Percentiles rank a stretch among this genome's conserved stretches.
These are phyloP conservation scores for Suillia variegata DNA, from an alignment of 2,888 invertebrate genomes.

Conservation along the genomic window DNA sequence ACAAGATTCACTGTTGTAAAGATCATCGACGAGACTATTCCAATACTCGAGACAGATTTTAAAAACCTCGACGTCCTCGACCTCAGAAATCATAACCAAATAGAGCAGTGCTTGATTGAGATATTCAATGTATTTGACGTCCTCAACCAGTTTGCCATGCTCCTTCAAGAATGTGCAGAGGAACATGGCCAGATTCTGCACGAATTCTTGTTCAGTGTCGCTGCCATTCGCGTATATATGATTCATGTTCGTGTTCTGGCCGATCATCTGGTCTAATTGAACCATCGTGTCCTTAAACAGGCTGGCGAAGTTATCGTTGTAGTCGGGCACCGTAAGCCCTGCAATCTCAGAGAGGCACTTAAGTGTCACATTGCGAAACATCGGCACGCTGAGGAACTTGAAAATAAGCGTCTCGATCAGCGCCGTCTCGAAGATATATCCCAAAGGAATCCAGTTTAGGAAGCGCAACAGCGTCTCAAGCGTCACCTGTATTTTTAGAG, in stretches of 20 bases:
- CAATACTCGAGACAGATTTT: slow-evolving; percentile 99
- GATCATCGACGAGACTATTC: slow-evolving; percentile 90
- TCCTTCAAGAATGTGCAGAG: slow-evolving; percentile 96
- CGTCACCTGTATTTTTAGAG: too few relatives aligned
- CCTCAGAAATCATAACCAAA: slow-evolving; percentile 91
- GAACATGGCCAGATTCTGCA: slow-evolving; percentile 97
- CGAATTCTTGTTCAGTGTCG: slow-evolving; percentile 98
- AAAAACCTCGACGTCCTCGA: slow-evolving; percentile 99
- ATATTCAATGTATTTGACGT: slow-evolving; percentile 75
- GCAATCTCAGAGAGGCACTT: slow-evolving; percentile 99
- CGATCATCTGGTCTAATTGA: slow-evolving; percentile 90
- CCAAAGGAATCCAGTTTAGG: slow-evolving; percentile 99
- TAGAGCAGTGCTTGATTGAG: slow-evolving; percentile 85
- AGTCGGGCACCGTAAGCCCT: slow-evolving; percentile 85
- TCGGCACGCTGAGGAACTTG: slow-evolving; percentile 96
- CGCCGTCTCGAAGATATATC: slow-evolving; percentile 99
- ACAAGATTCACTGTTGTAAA: slow-evolving; percentile 88
- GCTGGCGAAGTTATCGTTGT: slow-evolving; percentile 90
- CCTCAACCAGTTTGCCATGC: slow-evolving; percentile 88
- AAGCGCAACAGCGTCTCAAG: slow-evolving; percentile 95
- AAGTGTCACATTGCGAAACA: slow-evolving; percentile 96
- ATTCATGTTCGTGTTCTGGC: slow-evolving; percentile 87
- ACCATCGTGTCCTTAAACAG: slow-evolving; percentile 92
- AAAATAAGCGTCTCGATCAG: slow-evolving; percentile 91
- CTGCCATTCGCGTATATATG: slow-evolving; percentile 91